Base-by-base conservation (phyloP, 1,140 invertebrate genomes). In the Nephila pilipes region DNA sequence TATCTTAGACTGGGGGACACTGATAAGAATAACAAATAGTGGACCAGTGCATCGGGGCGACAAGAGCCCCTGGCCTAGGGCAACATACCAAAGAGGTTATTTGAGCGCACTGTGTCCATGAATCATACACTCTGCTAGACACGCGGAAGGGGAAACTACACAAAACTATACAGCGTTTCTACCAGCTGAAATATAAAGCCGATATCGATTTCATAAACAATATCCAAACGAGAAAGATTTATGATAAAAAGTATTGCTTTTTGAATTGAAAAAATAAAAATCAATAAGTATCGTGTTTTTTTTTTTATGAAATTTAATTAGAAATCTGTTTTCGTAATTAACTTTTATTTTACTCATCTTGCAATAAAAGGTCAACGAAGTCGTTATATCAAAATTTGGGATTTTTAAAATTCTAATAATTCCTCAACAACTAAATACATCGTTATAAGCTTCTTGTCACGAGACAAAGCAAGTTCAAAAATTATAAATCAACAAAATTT, bases 21-120 rank as follows among this genome's bases (percentile, higher is more conserved):
- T 55, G 80, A 81, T 81, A 81, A 81, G 80, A 81, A 81, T 81
- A 81, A 81, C 80, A 81, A 81, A 81, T 81, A 81, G 80, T 54
- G 36, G 22, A 81, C 29, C 69, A 32, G 69, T 75, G 69, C 69
- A 75, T 29, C 29, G 22, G 80, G 80, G 80, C 80, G 80, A 81
- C 80, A 81, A 81, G 80, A 81, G n/a, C 80, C 80, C 80, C 36
- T 81, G 80, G 80, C 80, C 80, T 81, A 16, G 80, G 80, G 80
- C 80, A 81, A 81, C 80, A 81, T 55, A 81, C 80, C 80, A 81
- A 81, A 81, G 80, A 81, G 80, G 80, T 81, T 81, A 54, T 81
- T 81, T 81, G 80, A 81, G 80, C 80, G 80, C 80, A 54, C 80
- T 54, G 38, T 81, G 80, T 81, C 80, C 80, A 81, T 81, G 80